Conservation (phyloP, 2,888 invertebrate genomes). For the Eurytoma adleriae region DNA sequence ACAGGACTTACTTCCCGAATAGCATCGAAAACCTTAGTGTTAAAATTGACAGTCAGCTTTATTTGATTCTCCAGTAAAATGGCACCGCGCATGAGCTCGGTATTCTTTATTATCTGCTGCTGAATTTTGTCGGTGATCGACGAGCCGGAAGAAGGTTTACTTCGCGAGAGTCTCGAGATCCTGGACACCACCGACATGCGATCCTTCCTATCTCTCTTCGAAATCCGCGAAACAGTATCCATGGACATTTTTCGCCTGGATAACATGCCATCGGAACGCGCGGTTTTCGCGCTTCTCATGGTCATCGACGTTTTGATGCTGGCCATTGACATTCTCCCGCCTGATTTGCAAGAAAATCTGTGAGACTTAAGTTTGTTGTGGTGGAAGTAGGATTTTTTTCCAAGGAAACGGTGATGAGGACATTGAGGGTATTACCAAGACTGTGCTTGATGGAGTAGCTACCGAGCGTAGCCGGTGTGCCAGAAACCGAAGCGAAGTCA, state of each 20-base stretch:
- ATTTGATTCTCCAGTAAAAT: conserved; percentile 83
- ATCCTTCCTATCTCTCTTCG: too few relatives aligned
- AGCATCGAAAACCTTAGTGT: conserved; percentile 81
- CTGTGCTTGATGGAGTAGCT: conserved; percentile 12
- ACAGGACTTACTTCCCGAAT: conserved; percentile 78
- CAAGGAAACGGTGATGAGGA: neutral
- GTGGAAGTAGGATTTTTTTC: neutral
- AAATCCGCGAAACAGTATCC: too few relatives aligned
- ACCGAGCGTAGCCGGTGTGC: neutral
- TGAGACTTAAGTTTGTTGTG: neutral
- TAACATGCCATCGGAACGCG: neutral
- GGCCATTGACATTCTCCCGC: conserved; percentile 3
- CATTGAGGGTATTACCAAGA: conserved; percentile 23
- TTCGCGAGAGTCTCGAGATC: neutral
- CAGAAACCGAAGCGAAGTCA: conserved; percentile 15
- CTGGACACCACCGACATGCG: neutral
- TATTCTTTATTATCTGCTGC: conserved; percentile 43
- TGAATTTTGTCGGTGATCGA: conserved; percentile 33
- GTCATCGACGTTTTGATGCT: conserved; percentile 29
- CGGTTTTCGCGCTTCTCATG: neutral
- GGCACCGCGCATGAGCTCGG: conserved; percentile 80
- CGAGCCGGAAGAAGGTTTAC: conserved; percentile 18
- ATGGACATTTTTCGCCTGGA: too few relatives aligned
- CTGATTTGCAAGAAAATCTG: neutral
- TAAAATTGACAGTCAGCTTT: conserved; percentile 83